Percentiles rank a stretch among this genome's conserved stretches.
Conservation (phyloP, 2,113 vertebrate genomes). For the Isurus oxyrinchus region DNA sequence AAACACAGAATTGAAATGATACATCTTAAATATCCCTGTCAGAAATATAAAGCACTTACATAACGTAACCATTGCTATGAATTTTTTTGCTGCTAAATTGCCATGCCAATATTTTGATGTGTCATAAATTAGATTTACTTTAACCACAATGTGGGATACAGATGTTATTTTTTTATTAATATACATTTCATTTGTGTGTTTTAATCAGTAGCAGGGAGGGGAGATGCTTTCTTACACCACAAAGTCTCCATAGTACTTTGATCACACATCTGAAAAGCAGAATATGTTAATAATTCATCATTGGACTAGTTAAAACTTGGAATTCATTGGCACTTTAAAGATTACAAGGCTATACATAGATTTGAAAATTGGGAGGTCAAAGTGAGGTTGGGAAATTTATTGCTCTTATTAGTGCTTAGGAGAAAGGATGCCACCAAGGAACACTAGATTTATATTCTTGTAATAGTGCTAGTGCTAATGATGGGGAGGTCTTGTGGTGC, state of each 20-base stretch:
- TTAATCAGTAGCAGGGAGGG: background rate
- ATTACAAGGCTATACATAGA: background rate
- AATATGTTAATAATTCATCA: background rate
- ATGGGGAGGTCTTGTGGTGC: background rate
- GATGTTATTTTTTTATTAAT: background rate
- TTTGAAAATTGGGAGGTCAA: background rate
- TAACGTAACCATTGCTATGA: background rate
- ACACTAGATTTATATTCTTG: background rate
- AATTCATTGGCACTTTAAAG: background rate
- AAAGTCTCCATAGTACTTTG: background rate
- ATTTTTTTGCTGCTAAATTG: background rate
- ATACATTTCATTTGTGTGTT: background rate
- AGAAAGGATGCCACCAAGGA: background rate
- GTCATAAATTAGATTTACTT: background rate
- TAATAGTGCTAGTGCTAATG: background rate
- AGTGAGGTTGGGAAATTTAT: background rate
- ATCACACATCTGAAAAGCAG: constrained; percentile 2
- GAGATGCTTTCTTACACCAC: background rate
- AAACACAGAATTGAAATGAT: background rate
- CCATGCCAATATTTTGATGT: background rate
- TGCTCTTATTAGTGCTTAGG: background rate
- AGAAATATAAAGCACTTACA: background rate
- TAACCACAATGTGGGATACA: background rate
- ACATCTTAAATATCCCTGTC: background rate
- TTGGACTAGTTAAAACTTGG: background rate